Percentiles rank a stretch among this genome's conserved stretches.
Conservation (phyloP, 2,888 invertebrate genomes). For the Maniola hyperantus region DNA sequence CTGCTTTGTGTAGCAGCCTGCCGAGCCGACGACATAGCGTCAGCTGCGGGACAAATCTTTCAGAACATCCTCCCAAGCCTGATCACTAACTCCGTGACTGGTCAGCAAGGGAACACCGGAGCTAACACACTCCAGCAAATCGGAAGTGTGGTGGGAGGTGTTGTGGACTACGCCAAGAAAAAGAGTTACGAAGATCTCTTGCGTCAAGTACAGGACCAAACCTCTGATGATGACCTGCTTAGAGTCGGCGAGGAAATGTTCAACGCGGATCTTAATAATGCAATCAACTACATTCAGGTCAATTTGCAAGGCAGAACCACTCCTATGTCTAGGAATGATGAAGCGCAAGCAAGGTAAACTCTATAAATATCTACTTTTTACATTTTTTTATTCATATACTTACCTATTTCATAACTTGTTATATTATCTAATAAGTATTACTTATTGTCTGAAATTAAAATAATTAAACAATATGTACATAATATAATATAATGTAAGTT, state of each 20-base stretch:
- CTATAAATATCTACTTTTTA: conserved; percentile 9
- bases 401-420: no score
- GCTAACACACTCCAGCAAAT: conserved; percentile 70
- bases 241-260: conserved; percentile 88
- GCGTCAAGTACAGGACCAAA: conserved; percentile 73
- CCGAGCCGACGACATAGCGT: conserved; percentile 67
- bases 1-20: conserved; percentile 57
- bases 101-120: conserved; percentile 69
- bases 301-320: conserved; percentile 89
- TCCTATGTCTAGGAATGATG: conserved; percentile 86
- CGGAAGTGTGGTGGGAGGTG: conserved; percentile 76
- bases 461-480: no score
- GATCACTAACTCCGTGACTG: conserved; percentile 65
- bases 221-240: conserved; percentile 86
- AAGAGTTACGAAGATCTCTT: conserved; percentile 75
- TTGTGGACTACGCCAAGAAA: conserved; percentile 76
- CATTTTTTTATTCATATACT: no score
- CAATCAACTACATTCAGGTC: conserved; percentile 86
- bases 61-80: conserved; percentile 72
- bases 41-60: conserved; percentile 75
- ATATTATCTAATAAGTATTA: no score
- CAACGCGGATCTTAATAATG: conserved; percentile 88
- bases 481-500: no score
- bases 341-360: conserved; percentile 84
- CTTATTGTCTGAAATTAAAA: no score